A percentile compares a stretch with the other conserved stretches of the same genome.
Evolutionary conservation across 2,113 vertebrate genomes (phyloP).

Genomic region (Clarias batrachus): DNA sequence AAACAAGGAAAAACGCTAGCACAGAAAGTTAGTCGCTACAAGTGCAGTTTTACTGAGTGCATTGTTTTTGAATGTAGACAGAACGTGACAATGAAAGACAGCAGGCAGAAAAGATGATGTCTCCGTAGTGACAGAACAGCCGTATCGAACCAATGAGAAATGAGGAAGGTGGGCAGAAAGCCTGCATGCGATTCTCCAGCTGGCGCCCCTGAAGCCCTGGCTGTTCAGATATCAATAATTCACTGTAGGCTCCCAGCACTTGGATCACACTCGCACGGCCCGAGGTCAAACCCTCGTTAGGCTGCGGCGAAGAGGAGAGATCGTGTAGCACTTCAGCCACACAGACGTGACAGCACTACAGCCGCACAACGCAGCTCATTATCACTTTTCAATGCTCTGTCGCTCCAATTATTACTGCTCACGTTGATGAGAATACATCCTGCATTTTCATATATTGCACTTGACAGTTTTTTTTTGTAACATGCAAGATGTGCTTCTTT

Average conservation of each 20-base stretch:
- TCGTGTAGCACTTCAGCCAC: not conserved
- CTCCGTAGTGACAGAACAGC: conserved; percentile 41
- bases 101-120: conserved; percentile 7
- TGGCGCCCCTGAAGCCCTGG: conserved; percentile 43
- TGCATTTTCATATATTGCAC: not conserved
- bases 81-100: conserved; percentile 5
- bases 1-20: not conserved
- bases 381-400: conserved; percentile 23
- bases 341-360: not conserved
- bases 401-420: not conserved
- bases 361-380: not conserved
- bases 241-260: conserved; percentile 23
- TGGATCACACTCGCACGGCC: conserved; percentile 17
- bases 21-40: not conserved
- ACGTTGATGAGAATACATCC: not conserved
- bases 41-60: not conserved
- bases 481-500: not conserved
- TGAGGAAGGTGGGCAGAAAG: conserved; percentile 24
- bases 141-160: conserved; percentile 39
- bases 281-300: conserved; percentile 16
- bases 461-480: not conserved
- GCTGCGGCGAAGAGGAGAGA: conserved; percentile 1
- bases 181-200: conserved; percentile 36
- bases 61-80: not conserved
- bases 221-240: conserved; percentile 54